Evolutionary conservation across 2,113 vertebrate species (phyloP).

Genomic region (Dipodomys merriami): DNA sequence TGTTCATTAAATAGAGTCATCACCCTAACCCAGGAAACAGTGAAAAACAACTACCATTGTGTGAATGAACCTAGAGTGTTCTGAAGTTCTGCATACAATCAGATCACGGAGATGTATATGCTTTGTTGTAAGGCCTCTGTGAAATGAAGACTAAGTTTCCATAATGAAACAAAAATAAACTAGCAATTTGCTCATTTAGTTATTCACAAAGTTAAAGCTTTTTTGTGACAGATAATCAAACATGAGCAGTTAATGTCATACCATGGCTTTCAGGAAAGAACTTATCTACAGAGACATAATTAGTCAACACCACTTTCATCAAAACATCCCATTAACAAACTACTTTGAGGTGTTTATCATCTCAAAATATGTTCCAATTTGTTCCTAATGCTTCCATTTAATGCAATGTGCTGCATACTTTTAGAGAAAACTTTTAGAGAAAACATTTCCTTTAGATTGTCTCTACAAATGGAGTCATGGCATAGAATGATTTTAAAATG

Average conservation of each 20-base stretch:
- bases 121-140: conserved; percentile 70
- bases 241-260: neutral
- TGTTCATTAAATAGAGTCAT: conserved; percentile 39
- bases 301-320: conserved; percentile 8
- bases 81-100: conserved; percentile 62
- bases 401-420: neutral
- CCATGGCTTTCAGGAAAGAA: neutral
- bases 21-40: neutral
- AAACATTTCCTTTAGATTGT: conserved; percentile 18
- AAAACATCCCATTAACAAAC: neutral
- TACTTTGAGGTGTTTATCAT: neutral
- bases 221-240: conserved; percentile 57
- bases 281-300: conserved; percentile 25
- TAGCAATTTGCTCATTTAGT: conserved; percentile 37
- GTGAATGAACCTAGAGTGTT: conserved; percentile 80
- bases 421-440: neutral
- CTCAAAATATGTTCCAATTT: neutral
- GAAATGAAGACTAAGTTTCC: conserved; percentile 65
- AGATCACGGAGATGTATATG: conserved; percentile 66
- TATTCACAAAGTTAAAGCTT: neutral
- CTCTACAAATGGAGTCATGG: neutral
- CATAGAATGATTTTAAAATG: conserved; percentile 37
- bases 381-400: neutral
- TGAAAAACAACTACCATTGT: conserved; percentile 54
- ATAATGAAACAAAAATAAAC: conserved; percentile 80